Percentiles rank a stretch among this genome's conserved stretches.
phyloP scores from a whole-genome alignment of 2,888 invertebrate species.

The Hypomecis punctinalis region DNA sequence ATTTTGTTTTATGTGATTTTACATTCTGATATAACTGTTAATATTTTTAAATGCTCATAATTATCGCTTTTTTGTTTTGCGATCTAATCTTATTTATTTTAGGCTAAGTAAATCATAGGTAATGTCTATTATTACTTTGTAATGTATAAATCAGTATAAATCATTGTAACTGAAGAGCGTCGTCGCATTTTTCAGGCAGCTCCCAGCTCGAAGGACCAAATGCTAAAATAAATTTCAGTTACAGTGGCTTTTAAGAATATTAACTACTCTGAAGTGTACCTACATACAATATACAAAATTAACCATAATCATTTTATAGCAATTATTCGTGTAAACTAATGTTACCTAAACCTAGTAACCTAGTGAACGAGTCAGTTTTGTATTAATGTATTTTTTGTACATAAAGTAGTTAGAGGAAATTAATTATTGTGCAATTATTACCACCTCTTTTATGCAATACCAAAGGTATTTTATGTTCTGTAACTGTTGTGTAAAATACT shows the following conservation, averaged over 20 bases:
- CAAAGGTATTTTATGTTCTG: slow-evolving; percentile 81
- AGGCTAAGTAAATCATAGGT: slow-evolving; percentile 22
- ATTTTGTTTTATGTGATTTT: slow-evolving; percentile 41
- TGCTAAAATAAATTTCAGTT: slow-evolving; percentile 21
- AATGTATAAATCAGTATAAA: slow-evolving; percentile 3
- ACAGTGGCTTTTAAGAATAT: slow-evolving; percentile 17
- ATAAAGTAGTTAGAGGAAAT: slow-evolving; percentile 78
- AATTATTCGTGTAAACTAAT: slow-evolving; percentile 54
- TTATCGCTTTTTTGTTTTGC: slow-evolving; percentile 31
- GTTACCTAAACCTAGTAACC: slow-evolving; percentile 67
- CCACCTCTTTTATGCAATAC: slow-evolving; percentile 76
- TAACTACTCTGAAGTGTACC: slow-evolving; percentile 33
- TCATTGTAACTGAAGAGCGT: slow-evolving; percentile 22
- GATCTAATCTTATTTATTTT: slow-evolving; percentile 30
- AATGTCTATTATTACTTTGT: slow-evolving; percentile 12
- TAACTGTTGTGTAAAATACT: slow-evolving; percentile 82
- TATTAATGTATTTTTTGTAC: slow-evolving; percentile 80
- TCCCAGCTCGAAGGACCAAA: slow-evolving; percentile 31
- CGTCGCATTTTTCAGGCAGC: slow-evolving; percentile 15
- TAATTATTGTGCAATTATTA: slow-evolving; percentile 80
- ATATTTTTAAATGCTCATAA: slow-evolving; percentile 27
- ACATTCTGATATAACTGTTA: slow-evolving; percentile 12
- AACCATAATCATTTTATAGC: slow-evolving; percentile 50
- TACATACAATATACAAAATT: slow-evolving; percentile 35
- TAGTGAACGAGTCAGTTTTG: slow-evolving; percentile 63